Evolutionary conservation across 2,888 invertebrate species (phyloP).

Genomic region (Anorthoa munda): DNA sequence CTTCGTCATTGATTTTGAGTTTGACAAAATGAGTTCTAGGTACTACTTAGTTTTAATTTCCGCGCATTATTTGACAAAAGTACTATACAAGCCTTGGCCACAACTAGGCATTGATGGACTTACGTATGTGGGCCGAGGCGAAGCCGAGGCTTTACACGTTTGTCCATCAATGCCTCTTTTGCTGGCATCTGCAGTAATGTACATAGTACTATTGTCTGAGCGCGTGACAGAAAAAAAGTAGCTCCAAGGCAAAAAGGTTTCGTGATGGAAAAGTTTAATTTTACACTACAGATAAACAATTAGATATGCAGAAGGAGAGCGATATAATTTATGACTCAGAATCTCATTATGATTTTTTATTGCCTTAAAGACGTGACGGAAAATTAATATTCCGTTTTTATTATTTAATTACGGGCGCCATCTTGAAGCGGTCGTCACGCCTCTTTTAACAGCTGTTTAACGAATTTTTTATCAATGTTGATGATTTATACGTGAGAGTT

Average conservation of each 20-base stretch:
- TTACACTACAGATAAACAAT: constrained; percentile 56
- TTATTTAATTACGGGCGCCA: constrained; percentile 75
- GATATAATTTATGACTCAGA: constrained; percentile 50
- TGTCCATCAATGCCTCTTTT: too few relatives aligned
- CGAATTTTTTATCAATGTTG: constrained; percentile 23
- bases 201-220: too few relatives aligned
- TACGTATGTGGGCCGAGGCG: too few relatives aligned
- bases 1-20: too few relatives aligned
- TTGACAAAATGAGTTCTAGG: too few relatives aligned
- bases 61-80: too few relatives aligned
- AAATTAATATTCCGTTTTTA: constrained; percentile 68
- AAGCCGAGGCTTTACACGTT: too few relatives aligned
- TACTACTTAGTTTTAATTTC: too few relatives aligned
- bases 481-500: neutral
- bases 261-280: constrained; percentile 36
- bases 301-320: constrained; percentile 46
- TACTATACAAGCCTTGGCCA: too few relatives aligned
- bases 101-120: too few relatives aligned
- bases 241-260: constrained; percentile 23
- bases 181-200: too few relatives aligned
- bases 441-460: constrained; percentile 63
- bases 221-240: constrained; percentile 12
- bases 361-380: constrained; percentile 68
- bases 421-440: constrained; percentile 72
- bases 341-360: constrained; percentile 64